Base-by-base conservation (phyloP, 2,797 vertebrate species). In the Protosalanx chinensis region DNA sequence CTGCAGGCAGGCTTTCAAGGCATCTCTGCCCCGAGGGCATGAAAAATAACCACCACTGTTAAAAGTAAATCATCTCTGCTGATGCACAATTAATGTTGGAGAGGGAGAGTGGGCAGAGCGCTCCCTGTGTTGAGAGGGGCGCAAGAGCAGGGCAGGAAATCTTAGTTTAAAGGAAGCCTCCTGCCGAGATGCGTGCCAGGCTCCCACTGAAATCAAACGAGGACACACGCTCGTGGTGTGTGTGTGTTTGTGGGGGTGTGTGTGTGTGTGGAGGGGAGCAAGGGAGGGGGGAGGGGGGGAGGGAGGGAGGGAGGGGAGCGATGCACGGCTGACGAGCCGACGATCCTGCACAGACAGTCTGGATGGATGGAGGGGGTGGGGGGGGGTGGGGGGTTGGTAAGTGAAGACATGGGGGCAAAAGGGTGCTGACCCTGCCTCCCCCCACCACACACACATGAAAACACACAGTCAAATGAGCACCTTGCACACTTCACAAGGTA, bases 21-120 rank as follows among this genome's bases (percentile, higher is more conserved):
- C 95, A 96, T 93, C 95, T 95, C 94, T 95, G 95, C 96, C 90
- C 88, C 87, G 93, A 92, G 95, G 95, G 92, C 94, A 93, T 91
- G 94, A 95, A 95, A 96, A 96, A 95, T 94, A 96, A 97, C 93
- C 94, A 95, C 94, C 94, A 94, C 94, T 94, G 94, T 95, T 96
- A 97, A 96, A 96, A 97, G 96, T 96, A 95, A 96, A 97, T 96
- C 95, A 97, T 97, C 96, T 95, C 92, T 92, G 93, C 94, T 96
- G 95, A 97, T 97, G 94, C 94, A 96, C 95, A 96, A 95, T 96
- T 97, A 96, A 97, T 96, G 95, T 90, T 86, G 88, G 86, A 89
- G 89, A 91, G 92, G 93, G 91, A 91, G 92, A 91, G 92, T 91
- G 62, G 67, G 64, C 1, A 23, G 23, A 72, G 80, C 56, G 68